Base-by-base conservation (phyloP, 2,797 vertebrate genomes). In the Sitta carolinensis region DNA sequence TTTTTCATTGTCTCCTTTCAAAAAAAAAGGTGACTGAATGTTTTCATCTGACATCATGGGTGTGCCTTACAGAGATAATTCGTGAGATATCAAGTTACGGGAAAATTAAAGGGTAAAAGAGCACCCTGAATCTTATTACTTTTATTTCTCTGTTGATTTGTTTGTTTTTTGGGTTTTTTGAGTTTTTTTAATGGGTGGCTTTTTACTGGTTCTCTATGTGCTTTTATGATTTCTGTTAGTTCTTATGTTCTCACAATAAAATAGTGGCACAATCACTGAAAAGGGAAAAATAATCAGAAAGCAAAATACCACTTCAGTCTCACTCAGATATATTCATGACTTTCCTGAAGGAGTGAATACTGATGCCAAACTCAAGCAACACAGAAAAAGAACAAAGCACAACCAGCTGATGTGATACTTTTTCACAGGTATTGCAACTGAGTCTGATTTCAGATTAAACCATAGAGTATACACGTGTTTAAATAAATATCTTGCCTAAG, bases 91-190 rank as follows among this genome's bases (percentile, higher is more conserved):
- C 2, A 2, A 72, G 45, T 81, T 32, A 66, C 19, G 17, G 48
- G 30, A 84, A 90, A 91, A 92, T 72, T 72, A 72, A 87, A 94
- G 50, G 66, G 29, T 61, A 66, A 93, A 90, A 67, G 48, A 19
- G 5, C 18, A 66, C 11, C 7, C 27, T 55, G 43, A 88, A 90
- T 78, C n/a, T 52, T 47, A 52, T 55, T 91, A 48, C n/a, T 82
- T 95, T 76, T 57, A 78, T 91, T 90, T 86, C 43, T 84, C n/a
- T 69, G 23, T 61, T 77, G n/a, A 69, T 86, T 88, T 75, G 40
- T 7, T 32, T 14, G 45, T 45, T 45, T 45, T 19, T n/a, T n/a
- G n/a, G n/a, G 43, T 21, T 14, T 51, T 70, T 22, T 38, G n/a
- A n/a, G n/a, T 68, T 34, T 38, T 50, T 64, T 3, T 5, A 79